Base-by-base conservation (phyloP, 2,797 vertebrate genomes). In the Erithacus rubecula region DNA sequence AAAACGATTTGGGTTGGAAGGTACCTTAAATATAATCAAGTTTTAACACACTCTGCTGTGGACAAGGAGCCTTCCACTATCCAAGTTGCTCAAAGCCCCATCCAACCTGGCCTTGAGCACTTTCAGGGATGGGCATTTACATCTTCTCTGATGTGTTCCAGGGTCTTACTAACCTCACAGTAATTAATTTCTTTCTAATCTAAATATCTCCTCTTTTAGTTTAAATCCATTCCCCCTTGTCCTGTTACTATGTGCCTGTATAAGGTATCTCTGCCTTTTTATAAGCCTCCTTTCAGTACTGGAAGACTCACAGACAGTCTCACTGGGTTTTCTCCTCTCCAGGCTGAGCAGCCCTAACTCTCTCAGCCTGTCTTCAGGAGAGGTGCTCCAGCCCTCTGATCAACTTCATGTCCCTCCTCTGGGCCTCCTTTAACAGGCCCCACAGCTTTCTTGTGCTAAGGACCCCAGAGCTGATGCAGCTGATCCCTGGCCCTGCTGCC, bases 381-480 rank as follows among this genome's bases (percentile, higher is more conserved):
- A 52, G 30, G 7, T 27, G 4, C 8, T 71, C 26, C 44, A 78
- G 44, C 18, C 18, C 12, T 32, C 29, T 23, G 10, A 36, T 46
- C n/a, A 34, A 32, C 26, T 83, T 59, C 7, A 12, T 32, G 24
- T 26, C n/a, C 5, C 4, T 71, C 24, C 30, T 59, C 30, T 70
- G 29, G 29, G 51, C 17, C 34, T 52, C 17, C 37, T 77, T 64
- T 18, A 39, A 30, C 12, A 34, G 20, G 10, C 44, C 51, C 44
- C 29, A 46, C 0, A 0, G 36, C n/a, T 41, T 59, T 52, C 17
- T 15, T 46, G 17, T 23, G 21, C 18, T 32, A 18, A 32, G 16
- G 9, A 24, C 15, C 4, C 13, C 27, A 36, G 46, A 36, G 9
- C 26, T 52, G 46, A 17, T 0, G 0, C n/a, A 51, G n/a, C 5